Conservation (phyloP, 2,797 vertebrate species). For the Cossypha caffra region DNA sequence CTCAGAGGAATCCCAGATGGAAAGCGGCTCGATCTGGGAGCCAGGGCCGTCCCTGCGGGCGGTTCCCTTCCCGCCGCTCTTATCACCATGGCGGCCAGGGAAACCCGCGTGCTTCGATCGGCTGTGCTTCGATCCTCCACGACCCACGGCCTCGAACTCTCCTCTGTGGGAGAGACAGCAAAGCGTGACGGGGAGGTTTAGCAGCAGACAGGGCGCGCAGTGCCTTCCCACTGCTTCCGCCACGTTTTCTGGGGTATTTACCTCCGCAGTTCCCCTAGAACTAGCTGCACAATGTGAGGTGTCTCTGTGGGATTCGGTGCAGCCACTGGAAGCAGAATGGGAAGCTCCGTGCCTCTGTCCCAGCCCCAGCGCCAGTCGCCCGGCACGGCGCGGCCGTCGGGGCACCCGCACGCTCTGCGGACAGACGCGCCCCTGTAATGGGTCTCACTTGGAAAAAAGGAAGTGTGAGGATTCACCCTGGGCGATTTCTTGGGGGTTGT, state of each 20-base stretch:
- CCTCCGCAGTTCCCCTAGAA: not conserved
- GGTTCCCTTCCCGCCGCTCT: no score
- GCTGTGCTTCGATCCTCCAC: not conserved
- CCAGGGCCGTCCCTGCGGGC: no score
- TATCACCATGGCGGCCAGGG: accelerated
- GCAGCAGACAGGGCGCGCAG: not conserved
- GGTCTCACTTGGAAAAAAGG: not conserved
- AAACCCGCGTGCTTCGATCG: no score
- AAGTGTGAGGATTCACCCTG: not conserved
- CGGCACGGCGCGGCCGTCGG: not conserved
- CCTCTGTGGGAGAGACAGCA: not conserved
- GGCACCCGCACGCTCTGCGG: not conserved
- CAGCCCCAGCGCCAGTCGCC: no score
- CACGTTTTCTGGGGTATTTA: not conserved
- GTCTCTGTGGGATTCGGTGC: not conserved
- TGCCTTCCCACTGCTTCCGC: no score
- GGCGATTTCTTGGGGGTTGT: not conserved
- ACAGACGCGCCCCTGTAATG: accelerated
- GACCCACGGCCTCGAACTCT: not conserved
- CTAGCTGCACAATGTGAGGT: not conserved
- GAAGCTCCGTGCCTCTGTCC: not conserved
- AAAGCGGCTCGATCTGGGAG: accelerated
- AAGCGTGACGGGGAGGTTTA: not conserved
- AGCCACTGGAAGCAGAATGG: not conserved
- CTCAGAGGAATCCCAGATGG: not conserved